phyloP scores from a whole-genome alignment of 2,888 invertebrate genomes.

The Hypselothyrea guttata region DNA sequence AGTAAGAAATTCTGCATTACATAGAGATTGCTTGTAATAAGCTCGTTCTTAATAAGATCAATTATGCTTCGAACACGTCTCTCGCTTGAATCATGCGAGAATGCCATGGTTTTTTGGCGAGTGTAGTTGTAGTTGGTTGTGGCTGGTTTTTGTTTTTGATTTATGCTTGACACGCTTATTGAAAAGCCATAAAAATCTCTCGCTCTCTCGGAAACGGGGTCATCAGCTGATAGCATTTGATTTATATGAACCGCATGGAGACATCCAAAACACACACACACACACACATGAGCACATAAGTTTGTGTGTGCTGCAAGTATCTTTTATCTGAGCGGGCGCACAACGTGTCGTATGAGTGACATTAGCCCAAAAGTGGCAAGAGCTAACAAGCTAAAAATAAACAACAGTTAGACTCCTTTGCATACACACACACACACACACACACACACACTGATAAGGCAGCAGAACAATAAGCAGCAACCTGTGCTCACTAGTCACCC shows the following conservation, averaged over 20 bases:
- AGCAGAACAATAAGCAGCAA: conserved; percentile 59
- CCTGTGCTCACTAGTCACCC: conserved; percentile 34
- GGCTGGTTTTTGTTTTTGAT: conserved; percentile 46
- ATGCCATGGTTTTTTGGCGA: too few relatives aligned
- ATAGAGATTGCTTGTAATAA: too few relatives aligned
- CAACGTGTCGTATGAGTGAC: conserved; percentile 78
- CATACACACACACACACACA: conserved; percentile 75
- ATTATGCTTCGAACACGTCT: too few relatives aligned
- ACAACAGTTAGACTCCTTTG: conserved; percentile 70
- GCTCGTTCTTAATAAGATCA: too few relatives aligned
- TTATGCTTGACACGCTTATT: conserved; percentile 78
- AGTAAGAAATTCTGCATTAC: too few relatives aligned
- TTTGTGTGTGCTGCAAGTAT: conserved; percentile 68
- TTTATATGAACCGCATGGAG: conserved; percentile 67
- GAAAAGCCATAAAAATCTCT: conserved; percentile 62
- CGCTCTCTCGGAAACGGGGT: conserved; percentile 53
- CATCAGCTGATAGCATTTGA: conserved; percentile 75
- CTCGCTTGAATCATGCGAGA: too few relatives aligned
- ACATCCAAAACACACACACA: too few relatives aligned
- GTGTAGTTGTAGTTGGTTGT: conserved; percentile 31
- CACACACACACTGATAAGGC: too few relatives aligned
- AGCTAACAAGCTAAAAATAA: conserved; percentile 53
- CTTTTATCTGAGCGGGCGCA: conserved; percentile 56
- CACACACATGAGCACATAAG: too few relatives aligned
- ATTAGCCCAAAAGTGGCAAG: conserved; percentile 58